Evolutionary conservation across 2,797 vertebrate genomes (phyloP).

Genomic region (Natrix natrix): DNA sequence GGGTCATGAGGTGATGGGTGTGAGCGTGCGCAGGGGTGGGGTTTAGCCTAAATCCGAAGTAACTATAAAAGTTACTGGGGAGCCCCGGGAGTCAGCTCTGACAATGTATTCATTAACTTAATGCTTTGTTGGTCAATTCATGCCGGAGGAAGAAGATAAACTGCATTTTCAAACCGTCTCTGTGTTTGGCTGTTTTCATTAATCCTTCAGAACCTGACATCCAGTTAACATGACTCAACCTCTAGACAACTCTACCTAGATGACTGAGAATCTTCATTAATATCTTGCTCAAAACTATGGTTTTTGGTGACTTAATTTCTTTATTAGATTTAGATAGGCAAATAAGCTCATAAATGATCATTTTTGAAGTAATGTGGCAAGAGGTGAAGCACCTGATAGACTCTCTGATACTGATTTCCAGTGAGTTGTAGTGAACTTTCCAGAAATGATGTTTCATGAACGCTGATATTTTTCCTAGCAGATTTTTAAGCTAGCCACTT

Average conservation of each 20-base stretch:
- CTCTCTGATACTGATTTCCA: background rate
- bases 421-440: background rate
- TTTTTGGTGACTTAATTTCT: background rate
- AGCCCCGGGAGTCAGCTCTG: too few relatives aligned
- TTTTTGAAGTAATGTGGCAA: background rate
- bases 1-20: too few relatives aligned
- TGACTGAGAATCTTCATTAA: background rate
- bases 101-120: too few relatives aligned
- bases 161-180: background rate
- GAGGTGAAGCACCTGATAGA: background rate
- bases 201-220: too few relatives aligned
- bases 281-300: background rate
- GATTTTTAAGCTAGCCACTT: background rate
- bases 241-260: background rate
- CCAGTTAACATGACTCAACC: background rate
- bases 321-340: background rate
- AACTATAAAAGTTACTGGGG: too few relatives aligned
- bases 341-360: background rate
- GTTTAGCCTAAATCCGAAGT: too few relatives aligned
- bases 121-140: too few relatives aligned
- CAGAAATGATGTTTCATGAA: background rate
- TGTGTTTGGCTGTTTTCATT: too few relatives aligned
- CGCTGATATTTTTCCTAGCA: background rate
- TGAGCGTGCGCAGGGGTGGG: rapidly evolving
- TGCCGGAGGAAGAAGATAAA: background rate